Evolutionary conservation across 2,888 invertebrate genomes (phyloP), one percentile per base, ranked within the genome.

Genomic region (Meteorus colon): DNA sequence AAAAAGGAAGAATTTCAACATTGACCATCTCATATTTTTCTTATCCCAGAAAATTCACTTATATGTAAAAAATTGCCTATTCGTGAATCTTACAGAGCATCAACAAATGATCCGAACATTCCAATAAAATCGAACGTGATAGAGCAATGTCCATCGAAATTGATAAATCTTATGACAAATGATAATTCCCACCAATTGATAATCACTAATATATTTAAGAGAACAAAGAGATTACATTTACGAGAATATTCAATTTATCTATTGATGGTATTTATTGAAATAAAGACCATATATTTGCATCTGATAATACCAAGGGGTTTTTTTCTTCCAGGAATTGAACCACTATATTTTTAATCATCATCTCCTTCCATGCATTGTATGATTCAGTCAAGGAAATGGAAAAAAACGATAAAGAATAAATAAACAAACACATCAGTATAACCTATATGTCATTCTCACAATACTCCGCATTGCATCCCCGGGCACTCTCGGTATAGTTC

Each of bases 401-500:
- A 27, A 31, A 31, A 51, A 55, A 1, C 16, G 19, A 29, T 29
- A 41, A 24, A 55, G 51, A 45, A 62, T 37, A 75, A 55, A 70
- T 59, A 75, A 55, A 62, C 10, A 67, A 48, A 62, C 19, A 60
- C 62, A 16, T 73, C 24, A 29, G 29, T 31, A 73, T 65, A 73
- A 65, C 65, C 63, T 65, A 63, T 48, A 31, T 34, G 29, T 27
- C n/a, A 12, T 48, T 59, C 31, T 3, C 19, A 14, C 27, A n/a
- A 27, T 37, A 51, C 14, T 59, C 48, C 19, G 60, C 29, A 41
- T 45, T 37, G 60, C 37, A 37, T 41, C 60, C 60, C 71, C 71
- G 71, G 60, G 60, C 34, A 41, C 60, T 71, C 71, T 71, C 62
- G 71, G 71, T 27, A 71, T 71, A 71, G 29, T 62, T 71, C 71